A percentile compares a stretch with the other conserved stretches of the same genome.
phyloP scores from a whole-genome alignment of 1,140 invertebrate genomes.

The Colletes latitarsis region DNA sequence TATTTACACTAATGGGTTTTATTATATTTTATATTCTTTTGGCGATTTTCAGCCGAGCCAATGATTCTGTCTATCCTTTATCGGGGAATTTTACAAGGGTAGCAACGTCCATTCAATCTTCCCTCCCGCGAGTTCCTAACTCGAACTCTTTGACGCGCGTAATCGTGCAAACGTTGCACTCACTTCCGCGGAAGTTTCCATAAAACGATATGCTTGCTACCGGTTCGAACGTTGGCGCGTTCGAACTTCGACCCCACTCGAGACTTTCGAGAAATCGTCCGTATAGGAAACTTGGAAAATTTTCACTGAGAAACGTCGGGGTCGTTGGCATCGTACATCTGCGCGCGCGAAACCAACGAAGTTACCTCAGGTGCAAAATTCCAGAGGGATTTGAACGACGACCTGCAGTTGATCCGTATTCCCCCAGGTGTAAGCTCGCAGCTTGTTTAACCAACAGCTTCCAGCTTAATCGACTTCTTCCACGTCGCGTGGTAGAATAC shows the following conservation, averaged over 20 bases:
- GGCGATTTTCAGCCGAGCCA: too few species aligned
- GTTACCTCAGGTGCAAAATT: conserved; percentile 55
- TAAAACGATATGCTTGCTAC: conserved; percentile 19
- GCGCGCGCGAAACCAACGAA: conserved; percentile 3
- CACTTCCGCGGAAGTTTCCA: conserved; percentile 14
- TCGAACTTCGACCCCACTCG: neutral
- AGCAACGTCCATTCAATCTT: conserved; percentile 29
- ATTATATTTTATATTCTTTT: too few species aligned
- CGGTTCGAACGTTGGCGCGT: neutral
- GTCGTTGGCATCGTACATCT: conserved; percentile 29
- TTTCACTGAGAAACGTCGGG: neutral
- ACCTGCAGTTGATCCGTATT: conserved; percentile 13
- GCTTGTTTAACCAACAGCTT: conserved; percentile 42
- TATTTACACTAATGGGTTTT: too few species aligned
- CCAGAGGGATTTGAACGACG: conserved; percentile 42
- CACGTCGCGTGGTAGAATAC: neutral
- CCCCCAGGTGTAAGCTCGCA: conserved; percentile 23
- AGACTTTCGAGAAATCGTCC: conserved; percentile 14
- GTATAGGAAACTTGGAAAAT: neutral
- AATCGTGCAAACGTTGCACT: conserved; percentile 25
- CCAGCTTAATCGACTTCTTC: neutral
- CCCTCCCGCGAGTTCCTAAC: conserved; percentile 2
- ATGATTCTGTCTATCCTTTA: neutral
- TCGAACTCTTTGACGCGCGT: neutral
- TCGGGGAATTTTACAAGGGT: neutral